Conservation (phyloP, 1,140 invertebrate species). For the Monomorium pharaonis region DNA sequence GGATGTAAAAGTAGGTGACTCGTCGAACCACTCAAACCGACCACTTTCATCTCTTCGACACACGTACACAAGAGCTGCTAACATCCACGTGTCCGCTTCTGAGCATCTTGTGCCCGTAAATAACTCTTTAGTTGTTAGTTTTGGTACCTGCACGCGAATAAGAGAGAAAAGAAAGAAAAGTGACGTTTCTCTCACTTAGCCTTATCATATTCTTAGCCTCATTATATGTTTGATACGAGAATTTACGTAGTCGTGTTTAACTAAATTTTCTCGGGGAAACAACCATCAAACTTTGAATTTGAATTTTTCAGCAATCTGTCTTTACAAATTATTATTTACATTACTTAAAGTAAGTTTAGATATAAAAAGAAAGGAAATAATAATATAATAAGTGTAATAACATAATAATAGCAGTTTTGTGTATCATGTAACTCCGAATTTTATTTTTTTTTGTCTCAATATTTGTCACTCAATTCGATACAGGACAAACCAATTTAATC, state of each 20-base stretch:
- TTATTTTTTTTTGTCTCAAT: background rate
- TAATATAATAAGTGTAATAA: background rate
- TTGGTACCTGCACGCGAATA: background rate
- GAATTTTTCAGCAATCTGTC: background rate
- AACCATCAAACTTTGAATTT: background rate
- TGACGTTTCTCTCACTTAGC: background rate
- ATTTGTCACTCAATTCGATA: background rate
- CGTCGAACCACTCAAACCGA: slow-evolving; percentile 58
- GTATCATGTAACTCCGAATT: background rate
- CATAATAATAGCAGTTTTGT: background rate
- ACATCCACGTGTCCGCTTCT: background rate
- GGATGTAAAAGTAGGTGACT: slow-evolving; percentile 81
- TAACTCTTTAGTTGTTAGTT: background rate
- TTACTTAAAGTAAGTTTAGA: background rate
- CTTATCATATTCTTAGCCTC: background rate
- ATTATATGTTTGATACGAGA: background rate
- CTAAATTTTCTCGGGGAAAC: background rate
- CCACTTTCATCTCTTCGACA: slow-evolving; percentile 46
- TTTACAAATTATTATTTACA: background rate
- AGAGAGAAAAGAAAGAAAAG: background rate
- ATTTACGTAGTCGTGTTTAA: background rate
- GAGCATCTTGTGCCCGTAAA: background rate
- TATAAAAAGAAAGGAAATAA: background rate
- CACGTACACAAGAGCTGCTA: background rate
- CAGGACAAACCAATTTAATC: background rate